These are phyloP conservation scores for Crotalus helleri DNA, from an alignment of 2,113 vertebrate genomes.

Conservation along the genomic window DNA sequence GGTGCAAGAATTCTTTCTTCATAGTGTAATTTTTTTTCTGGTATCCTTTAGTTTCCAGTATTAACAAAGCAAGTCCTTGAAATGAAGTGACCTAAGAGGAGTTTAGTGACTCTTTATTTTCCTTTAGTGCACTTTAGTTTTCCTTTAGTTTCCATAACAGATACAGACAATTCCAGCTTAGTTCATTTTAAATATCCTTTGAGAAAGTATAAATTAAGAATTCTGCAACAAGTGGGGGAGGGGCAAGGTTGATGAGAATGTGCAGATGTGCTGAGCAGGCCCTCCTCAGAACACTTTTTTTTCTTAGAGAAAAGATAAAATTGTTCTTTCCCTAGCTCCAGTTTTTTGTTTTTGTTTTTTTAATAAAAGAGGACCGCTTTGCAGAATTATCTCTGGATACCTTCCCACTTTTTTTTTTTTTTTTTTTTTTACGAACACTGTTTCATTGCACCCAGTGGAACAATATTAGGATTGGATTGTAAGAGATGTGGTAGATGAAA, in stretches of 20 bases:
- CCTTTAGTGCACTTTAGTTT: background rate
- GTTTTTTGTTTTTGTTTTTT: background rate
- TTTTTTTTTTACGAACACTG: background rate
- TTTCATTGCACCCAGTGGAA: background rate
- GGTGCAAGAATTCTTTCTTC: constrained; percentile 58
- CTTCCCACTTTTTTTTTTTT: background rate
- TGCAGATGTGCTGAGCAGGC: background rate
- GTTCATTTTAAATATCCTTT: constrained; percentile 42
- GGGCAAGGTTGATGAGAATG: constrained; percentile 21
- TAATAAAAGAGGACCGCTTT: background rate
- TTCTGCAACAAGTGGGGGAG: background rate
- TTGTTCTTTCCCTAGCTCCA: background rate
- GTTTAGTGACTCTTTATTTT: constrained; percentile 26
- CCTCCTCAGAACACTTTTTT: background rate
- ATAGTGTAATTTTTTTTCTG: constrained; percentile 49
- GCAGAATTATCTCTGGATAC: background rate
- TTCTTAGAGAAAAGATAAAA: background rate
- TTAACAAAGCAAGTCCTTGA: constrained; percentile 28
- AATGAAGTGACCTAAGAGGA: background rate
- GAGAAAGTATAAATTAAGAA: constrained; percentile 36
- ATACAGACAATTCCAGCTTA: constrained; percentile 25
- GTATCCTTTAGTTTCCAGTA: constrained; percentile 46
- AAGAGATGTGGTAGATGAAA: background rate
- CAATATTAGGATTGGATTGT: background rate
- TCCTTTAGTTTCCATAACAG: background rate